Conservation (phyloP, 2,797 vertebrate genomes). For the Ctenosaura bakeri region DNA sequence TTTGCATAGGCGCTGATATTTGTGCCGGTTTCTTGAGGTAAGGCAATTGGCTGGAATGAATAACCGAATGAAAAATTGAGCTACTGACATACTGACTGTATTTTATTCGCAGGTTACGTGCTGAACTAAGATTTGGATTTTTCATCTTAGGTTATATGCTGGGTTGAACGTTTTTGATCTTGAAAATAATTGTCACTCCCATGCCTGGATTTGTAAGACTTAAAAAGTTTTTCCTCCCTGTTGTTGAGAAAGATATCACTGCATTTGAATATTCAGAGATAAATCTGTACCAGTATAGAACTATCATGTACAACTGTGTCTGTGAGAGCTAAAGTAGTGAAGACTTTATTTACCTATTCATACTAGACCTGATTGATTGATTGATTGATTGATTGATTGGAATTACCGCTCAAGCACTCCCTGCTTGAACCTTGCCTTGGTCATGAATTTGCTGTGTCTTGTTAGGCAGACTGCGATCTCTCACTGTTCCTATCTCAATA, state of each 20-base stretch:
- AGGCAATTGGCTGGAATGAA: conserved; percentile 12
- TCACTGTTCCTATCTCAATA: not conserved
- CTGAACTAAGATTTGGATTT: too few species aligned
- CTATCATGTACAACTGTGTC: not conserved
- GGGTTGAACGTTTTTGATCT: not conserved
- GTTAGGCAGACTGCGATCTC: not conserved
- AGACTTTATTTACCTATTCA: too few species aligned
- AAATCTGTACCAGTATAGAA: not conserved
- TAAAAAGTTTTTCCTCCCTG: not conserved
- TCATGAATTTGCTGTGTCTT: too few species aligned
- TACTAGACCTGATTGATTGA: too few species aligned
- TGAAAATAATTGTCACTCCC: not conserved
- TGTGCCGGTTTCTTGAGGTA: conserved; percentile 56
- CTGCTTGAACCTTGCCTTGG: not conserved
- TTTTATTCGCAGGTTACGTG: not conserved
- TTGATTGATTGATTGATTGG: too few species aligned
- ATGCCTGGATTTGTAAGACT: not conserved
- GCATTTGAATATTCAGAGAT: not conserved
- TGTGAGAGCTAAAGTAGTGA: not conserved
- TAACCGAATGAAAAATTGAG: rapidly evolving
- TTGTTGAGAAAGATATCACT: not conserved
- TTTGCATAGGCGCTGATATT: not conserved
- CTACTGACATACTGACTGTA: not conserved
- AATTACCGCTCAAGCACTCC: too few species aligned
- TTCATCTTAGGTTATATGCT: not conserved